These are phyloP conservation scores for Myiozetetes cayanensis DNA, from an alignment of 2,113 vertebrate species.

Conservation along the genomic window DNA sequence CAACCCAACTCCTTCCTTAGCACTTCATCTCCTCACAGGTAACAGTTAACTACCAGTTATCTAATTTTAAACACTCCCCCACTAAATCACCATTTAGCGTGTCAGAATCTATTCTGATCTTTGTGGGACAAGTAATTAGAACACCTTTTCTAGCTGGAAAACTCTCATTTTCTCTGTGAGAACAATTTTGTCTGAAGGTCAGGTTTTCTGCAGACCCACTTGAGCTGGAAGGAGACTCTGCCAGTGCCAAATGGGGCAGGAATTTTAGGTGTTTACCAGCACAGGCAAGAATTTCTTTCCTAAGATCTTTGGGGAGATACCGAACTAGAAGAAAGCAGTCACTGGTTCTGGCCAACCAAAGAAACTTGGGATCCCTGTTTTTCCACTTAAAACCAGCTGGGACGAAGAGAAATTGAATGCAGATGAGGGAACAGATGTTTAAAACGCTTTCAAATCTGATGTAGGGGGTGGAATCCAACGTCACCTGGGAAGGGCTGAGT, in stretches of 20 bases:
- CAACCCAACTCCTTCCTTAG: background rate
- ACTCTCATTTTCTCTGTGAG: background rate
- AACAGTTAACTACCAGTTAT: conserved; percentile 30
- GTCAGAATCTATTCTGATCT: conserved; percentile 57
- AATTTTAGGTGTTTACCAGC: background rate
- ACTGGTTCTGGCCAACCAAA: background rate
- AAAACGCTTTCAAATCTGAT: background rate
- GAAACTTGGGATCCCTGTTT: background rate
- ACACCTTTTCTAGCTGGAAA: conserved; percentile 8
- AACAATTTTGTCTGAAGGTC: conserved; percentile 35
- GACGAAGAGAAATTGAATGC: background rate
- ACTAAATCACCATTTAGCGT: background rate
- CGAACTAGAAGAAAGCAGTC: background rate
- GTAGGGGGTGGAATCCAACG: background rate
- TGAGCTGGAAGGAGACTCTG: background rate
- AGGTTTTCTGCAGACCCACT: conserved; percentile 35
- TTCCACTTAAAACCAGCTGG: background rate
- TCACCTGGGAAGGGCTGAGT: background rate
- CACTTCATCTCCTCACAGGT: background rate
- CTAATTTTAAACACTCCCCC: conserved; percentile 30
- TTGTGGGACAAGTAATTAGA: conserved; percentile 60
- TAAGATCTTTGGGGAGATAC: background rate
- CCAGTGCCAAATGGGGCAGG: background rate
- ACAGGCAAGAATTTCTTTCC: background rate
- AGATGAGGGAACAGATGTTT: conserved; percentile 9